Conservation (phyloP, 2,797 vertebrate genomes). For the Gallinago stenura region DNA sequence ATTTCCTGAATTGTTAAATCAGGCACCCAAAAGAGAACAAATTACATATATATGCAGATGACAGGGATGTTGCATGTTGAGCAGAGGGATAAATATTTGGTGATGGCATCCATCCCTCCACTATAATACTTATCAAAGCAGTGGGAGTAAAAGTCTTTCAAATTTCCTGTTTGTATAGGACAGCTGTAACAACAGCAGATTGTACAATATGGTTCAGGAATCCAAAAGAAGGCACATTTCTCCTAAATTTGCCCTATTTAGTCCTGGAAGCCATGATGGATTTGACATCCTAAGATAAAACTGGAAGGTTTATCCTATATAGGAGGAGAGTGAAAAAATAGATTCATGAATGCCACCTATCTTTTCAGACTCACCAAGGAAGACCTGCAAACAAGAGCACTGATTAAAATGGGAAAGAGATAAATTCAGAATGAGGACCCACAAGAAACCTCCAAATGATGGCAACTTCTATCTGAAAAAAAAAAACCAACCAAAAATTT, state of each 20-base stretch:
- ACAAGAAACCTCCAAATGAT: neutral
- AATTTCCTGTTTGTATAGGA: neutral
- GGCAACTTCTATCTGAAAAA: neutral
- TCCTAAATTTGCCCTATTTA: neutral
- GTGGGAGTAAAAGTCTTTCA: neutral
- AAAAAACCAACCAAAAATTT: neutral
- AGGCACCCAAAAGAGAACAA: neutral
- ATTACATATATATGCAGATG: neutral
- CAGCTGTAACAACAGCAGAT: slow-evolving; percentile 40
- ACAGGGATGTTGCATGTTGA: neutral
- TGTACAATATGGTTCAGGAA: neutral
- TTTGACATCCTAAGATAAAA: neutral
- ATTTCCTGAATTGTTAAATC: neutral
- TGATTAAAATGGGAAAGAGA: neutral
- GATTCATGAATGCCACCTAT: neutral
- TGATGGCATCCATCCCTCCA: neutral
- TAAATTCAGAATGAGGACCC: neutral
- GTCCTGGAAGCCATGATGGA: neutral
- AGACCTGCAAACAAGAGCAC: neutral
- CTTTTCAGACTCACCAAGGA: neutral
- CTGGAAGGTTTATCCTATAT: neutral
- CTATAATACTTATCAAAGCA: neutral
- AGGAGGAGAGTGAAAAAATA: neutral
- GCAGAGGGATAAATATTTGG: slow-evolving; percentile 13
- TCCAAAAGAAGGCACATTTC: neutral